Conservation (phyloP, 1,140 invertebrate genomes). For the Sinonovacula constricta region DNA sequence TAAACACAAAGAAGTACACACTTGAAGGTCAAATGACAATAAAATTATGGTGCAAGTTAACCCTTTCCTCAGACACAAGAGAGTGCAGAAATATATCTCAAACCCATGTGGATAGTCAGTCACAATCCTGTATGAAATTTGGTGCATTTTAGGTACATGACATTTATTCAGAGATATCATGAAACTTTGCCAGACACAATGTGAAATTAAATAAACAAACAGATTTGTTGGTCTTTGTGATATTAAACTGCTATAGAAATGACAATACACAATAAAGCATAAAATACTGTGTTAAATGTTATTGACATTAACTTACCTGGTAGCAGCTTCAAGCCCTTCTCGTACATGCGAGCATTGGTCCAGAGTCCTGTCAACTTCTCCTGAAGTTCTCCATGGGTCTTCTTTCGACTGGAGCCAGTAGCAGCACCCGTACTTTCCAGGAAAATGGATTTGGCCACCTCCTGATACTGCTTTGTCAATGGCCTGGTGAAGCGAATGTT, state of each 20-base stretch:
- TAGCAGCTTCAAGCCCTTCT: constrained; percentile 89
- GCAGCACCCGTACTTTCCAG: constrained; percentile 84
- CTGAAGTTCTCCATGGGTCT: constrained; percentile 88
- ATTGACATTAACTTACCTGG: constrained; percentile 69
- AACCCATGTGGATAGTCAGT: too few species aligned
- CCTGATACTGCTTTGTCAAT: constrained; percentile 77
- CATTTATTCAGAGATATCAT: not conserved
- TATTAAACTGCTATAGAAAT: not conserved
- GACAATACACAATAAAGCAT: not conserved
- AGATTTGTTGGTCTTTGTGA: not conserved
- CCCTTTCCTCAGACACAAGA: too few species aligned
- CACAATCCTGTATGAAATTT: too few species aligned
- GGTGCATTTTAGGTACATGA: too few species aligned
- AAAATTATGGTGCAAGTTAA: too few species aligned
- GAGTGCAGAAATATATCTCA: too few species aligned
- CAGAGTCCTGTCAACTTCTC: constrained; percentile 88
- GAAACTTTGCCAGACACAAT: not conserved
- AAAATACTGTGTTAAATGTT: not conserved
- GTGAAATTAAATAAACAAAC: not conserved
- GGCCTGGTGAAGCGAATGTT: constrained; percentile 66
- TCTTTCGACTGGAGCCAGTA: constrained; percentile 81
- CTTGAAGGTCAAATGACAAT: too few species aligned
- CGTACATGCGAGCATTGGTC: constrained; percentile 89
- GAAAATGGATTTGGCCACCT: constrained; percentile 84
- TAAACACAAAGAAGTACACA: too few species aligned